A percentile compares a stretch with the other conserved stretches of the same genome.
These are phyloP conservation scores for Saimiri boliviensis DNA, from an alignment of 2,113 vertebrate species.

Conservation along the genomic window DNA sequence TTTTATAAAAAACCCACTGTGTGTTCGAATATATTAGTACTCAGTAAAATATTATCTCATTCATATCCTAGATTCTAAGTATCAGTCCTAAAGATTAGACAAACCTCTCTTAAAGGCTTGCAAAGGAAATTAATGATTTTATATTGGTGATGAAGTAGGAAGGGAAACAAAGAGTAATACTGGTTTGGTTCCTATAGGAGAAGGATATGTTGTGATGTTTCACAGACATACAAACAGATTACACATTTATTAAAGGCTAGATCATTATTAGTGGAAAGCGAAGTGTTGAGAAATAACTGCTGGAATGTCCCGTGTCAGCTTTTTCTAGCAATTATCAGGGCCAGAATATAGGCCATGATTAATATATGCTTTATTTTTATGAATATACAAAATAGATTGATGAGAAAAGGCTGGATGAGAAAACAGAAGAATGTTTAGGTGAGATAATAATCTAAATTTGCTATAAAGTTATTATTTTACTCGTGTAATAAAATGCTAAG, in stretches of 20 bases:
- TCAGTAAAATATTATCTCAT: constrained; percentile 8
- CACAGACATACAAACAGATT: not conserved
- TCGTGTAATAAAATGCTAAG: not conserved
- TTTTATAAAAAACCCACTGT: not conserved
- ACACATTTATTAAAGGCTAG: not conserved
- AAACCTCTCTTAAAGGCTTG: not conserved
- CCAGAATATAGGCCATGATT: not conserved
- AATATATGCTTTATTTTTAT: not conserved
- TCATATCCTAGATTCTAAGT: not conserved
- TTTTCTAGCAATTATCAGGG: not conserved
- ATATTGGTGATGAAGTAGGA: not conserved
- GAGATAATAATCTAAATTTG: not conserved
- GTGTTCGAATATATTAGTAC: constrained; percentile 21
- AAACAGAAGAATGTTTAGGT: not conserved
- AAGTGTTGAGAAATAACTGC: not conserved
- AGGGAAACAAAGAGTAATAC: not conserved
- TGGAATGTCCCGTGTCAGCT: not conserved
- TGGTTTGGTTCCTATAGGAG: not conserved
- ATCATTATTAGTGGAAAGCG: not conserved
- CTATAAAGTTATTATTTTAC: not conserved
- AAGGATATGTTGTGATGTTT: not conserved
- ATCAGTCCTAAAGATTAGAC: constrained; percentile 6
- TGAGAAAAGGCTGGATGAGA: not conserved
- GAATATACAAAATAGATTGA: not conserved
- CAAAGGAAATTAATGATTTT: constrained; percentile 49